These are phyloP conservation scores for Silurus meridionalis DNA, from an alignment of 2,113 vertebrate genomes.

Conservation along the genomic window DNA sequence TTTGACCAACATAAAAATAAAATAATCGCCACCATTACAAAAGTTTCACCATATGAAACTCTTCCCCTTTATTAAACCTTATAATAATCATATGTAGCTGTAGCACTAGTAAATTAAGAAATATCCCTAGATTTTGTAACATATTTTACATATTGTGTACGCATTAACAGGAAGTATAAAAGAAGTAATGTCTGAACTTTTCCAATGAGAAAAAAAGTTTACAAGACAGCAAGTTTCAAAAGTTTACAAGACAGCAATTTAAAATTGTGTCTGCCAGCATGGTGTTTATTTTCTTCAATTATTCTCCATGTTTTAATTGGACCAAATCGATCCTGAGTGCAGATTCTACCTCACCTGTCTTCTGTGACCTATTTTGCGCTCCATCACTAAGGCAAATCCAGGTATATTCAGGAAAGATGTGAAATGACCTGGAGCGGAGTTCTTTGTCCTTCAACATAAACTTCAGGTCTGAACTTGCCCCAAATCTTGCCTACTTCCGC, in stretches of 20 bases:
- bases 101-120: neutral
- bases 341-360: constrained; percentile 64
- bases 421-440: neutral
- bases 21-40: too few relatives aligned
- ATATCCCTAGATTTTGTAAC: neutral
- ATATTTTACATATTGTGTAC: neutral
- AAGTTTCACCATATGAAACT: neutral
- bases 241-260: neutral
- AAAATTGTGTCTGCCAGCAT: neutral
- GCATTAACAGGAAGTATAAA: neutral
- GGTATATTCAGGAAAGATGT: neutral
- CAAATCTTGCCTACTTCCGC: constrained; percentile 54
- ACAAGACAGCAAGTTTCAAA: neutral
- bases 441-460: neutral
- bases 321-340: neutral
- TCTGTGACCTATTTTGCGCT: constrained; percentile 49
- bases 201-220: neutral
- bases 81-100: neutral
- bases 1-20: neutral
- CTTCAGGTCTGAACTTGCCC: neutral
- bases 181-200: neutral
- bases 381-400: constrained; percentile 52
- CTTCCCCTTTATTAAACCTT: neutral
- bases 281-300: neutral
- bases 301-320: neutral